phyloP scores from a whole-genome alignment of 2,888 invertebrate genomes.

The Latrodectus elegans region DNA sequence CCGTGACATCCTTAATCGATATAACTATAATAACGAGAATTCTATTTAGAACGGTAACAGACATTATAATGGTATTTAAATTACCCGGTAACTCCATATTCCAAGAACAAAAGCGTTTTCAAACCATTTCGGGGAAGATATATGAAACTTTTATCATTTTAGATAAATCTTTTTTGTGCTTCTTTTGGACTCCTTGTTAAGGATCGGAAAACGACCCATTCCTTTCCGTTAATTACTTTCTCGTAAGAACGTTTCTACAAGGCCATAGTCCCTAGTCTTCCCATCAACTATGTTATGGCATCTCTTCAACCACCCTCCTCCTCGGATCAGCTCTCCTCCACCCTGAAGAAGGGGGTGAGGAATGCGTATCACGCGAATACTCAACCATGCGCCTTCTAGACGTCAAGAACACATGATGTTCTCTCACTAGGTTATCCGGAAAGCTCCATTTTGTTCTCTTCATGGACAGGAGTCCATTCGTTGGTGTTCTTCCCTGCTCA shows the following conservation, averaged over 20 bases:
- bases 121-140: neutral
- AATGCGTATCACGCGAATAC: conserved; percentile 55
- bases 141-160: neutral
- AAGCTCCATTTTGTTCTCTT: too few species aligned
- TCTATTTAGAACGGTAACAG: neutral
- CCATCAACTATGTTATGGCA: neutral
- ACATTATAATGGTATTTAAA: conserved; percentile 5
- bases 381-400: conserved; percentile 54
- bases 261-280: neutral
- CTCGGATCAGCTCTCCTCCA: conserved; percentile 24
- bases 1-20: neutral
- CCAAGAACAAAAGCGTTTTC: neutral
- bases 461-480: too few species aligned
- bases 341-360: conserved; percentile 10
- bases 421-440: conserved; percentile 33
- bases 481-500: too few species aligned
- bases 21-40: neutral
- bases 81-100: neutral
- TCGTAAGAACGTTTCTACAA: neutral
- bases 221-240: neutral
- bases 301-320: conserved; percentile 8
- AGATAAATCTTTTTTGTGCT: neutral
- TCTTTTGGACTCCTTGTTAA: neutral
- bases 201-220: neutral
- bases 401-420: conserved; percentile 61